Evolutionary conservation across 2,113 vertebrate genomes (phyloP).

Genomic region (Athene noctua): DNA sequence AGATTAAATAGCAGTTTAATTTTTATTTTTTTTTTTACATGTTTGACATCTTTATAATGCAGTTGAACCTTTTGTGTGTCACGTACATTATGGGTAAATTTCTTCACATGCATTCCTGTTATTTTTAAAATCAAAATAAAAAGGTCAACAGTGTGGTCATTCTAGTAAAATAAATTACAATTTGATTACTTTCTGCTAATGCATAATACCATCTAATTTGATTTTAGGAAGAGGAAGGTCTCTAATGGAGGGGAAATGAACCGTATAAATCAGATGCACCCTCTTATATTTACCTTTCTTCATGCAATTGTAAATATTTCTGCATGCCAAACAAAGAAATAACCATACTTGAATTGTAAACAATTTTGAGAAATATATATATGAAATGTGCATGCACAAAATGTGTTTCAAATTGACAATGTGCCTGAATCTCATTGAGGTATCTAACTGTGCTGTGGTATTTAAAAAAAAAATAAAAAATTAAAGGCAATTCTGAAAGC

Average conservation of each 20-base stretch:
- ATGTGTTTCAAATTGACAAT: background rate
- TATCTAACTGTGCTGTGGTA: background rate
- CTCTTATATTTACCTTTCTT: background rate
- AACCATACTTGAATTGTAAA: background rate
- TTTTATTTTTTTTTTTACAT: background rate
- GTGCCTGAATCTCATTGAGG: background rate
- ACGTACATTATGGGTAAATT: background rate
- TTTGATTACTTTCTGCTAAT: conserved; percentile 30
- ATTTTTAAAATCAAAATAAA: conserved; percentile 7
- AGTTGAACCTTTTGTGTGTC: background rate
- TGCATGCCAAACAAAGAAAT: background rate
- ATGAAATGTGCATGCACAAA: background rate
- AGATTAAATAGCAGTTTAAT: background rate
- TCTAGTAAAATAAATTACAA: conserved; percentile 27
- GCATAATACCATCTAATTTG: conserved; percentile 16
- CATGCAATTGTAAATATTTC: background rate
- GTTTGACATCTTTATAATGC: background rate
- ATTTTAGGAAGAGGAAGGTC: conserved; percentile 11
- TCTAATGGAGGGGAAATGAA: conserved; percentile 28
- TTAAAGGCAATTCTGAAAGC: background rate
- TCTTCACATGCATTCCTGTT: background rate
- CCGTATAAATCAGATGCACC: background rate
- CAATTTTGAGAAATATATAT: background rate
- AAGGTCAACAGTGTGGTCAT: conserved; percentile 13
- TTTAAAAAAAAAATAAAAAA: background rate